Conservation (phyloP, 2,797 vertebrate genomes). For the Bothrops alternatus region DNA sequence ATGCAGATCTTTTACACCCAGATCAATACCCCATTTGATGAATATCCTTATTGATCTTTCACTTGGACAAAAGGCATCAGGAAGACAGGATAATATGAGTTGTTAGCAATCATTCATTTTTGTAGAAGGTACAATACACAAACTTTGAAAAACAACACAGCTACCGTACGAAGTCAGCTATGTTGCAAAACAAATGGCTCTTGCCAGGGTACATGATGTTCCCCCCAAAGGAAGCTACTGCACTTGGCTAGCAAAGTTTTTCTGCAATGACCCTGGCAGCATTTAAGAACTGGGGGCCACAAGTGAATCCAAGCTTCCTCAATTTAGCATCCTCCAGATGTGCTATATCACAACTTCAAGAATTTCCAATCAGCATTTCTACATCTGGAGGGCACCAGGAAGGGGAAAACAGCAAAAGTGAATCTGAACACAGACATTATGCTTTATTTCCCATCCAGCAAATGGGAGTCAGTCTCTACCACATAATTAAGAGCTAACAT, state of each 20-base stretch:
- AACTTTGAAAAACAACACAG: conserved; percentile 39
- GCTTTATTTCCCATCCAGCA: background rate
- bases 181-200: conserved; percentile 4
- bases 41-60: conserved; percentile 71
- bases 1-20: conserved; percentile 58
- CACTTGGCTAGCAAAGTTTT: background rate
- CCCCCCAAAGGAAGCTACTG: background rate
- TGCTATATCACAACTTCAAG: background rate
- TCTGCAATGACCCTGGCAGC: too few relatives aligned
- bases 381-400: background rate
- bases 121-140: background rate
- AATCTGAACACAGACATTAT: background rate
- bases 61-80: conserved; percentile 58
- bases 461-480: background rate
- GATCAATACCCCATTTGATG: conserved; percentile 71
- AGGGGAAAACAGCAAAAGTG: background rate
- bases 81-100: conserved; percentile 67
- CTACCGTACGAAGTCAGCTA: conserved; percentile 45
- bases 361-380: background rate
- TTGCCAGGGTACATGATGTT: background rate
- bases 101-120: conserved; percentile 73
- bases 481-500: background rate
- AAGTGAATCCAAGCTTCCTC: background rate
- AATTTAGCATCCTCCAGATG: background rate
- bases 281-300: background rate